Percentiles rank a stretch among this genome's conserved stretches.
phyloP scores from a whole-genome alignment of 2,888 invertebrate species.

The Drosophila mimica region DNA sequence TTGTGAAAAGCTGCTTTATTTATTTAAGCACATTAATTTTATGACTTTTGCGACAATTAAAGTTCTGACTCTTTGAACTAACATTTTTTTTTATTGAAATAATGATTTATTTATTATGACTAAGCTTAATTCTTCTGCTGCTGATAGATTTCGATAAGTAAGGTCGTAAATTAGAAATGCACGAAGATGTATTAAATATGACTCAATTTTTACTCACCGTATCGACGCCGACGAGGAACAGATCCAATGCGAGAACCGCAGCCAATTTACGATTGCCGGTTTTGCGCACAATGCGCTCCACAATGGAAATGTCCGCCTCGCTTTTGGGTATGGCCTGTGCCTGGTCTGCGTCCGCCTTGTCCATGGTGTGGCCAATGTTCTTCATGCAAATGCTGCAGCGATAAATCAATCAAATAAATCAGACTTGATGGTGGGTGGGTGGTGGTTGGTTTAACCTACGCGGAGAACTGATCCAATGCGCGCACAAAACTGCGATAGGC shows the following conservation, averaged over 20 bases:
- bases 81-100: not conserved
- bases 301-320: conserved; percentile 86
- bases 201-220: conserved; percentile 86
- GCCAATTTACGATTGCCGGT: conserved; percentile 88
- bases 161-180: not conserved
- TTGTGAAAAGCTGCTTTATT: not conserved
- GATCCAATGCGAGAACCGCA: conserved; percentile 90
- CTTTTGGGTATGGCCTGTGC: conserved; percentile 64
- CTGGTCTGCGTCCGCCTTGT: conserved; percentile 83
- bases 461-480: conserved; percentile 90
- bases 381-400: conserved; percentile 86
- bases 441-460: conserved; percentile 85
- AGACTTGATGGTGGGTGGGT: not conserved
- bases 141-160: not conserved
- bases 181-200: not conserved
- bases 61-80: not conserved
- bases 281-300: conserved; percentile 87
- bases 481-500: conserved; percentile 90
- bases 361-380: conserved; percentile 86
- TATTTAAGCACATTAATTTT: not conserved
- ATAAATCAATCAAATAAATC: conserved; percentile 33
- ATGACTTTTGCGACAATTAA: not conserved
- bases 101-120: not conserved
- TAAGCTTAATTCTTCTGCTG: not conserved
- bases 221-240: conserved; percentile 92